These are phyloP conservation scores for Trichonephila clavata DNA, from an alignment of 1,140 invertebrate genomes.

Conservation along the genomic window DNA sequence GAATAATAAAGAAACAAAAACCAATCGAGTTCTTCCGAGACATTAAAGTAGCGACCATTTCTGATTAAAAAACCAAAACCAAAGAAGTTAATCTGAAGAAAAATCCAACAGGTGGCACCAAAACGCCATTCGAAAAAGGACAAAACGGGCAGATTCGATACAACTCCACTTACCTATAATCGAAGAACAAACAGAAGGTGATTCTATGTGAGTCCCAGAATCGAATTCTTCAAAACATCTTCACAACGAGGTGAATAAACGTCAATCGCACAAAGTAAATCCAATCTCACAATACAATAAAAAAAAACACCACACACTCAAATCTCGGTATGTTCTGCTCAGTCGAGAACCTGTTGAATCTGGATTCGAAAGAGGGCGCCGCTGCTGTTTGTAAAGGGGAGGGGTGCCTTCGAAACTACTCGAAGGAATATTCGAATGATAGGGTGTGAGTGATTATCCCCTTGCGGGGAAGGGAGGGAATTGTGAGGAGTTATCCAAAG, in stretches of 20 bases:
- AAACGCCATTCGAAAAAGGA: not conserved
- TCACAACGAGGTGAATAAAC: not conserved
- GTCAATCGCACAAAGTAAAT: not conserved
- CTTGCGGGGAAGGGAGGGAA: not conserved
- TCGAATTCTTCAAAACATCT: not conserved
- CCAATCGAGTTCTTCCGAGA: not conserved
- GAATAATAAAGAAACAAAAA: not conserved
- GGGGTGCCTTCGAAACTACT: not conserved
- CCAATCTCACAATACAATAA: not conserved
- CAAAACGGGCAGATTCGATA: not conserved
- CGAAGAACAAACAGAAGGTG: not conserved
- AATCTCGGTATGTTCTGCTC: slow-evolving; percentile 3
- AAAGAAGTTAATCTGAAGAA: not conserved
- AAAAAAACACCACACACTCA: not conserved
- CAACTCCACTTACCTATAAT: not conserved
- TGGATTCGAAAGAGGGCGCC: not conserved
- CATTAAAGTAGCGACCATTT: not conserved
- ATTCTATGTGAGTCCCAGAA: not conserved
- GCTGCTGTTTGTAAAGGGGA: not conserved
- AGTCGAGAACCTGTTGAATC: slow-evolving; percentile 4
- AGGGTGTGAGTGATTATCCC: not conserved
- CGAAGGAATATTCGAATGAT: not conserved
- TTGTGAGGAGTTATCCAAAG: not conserved
- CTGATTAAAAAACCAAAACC: not conserved
- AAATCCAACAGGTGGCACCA: slow-evolving; percentile 23